Percentiles rank a stretch among this genome's conserved stretches.
Conservation (phyloP, 2,888 invertebrate genomes). For the Cheilosia vulpina region DNA sequence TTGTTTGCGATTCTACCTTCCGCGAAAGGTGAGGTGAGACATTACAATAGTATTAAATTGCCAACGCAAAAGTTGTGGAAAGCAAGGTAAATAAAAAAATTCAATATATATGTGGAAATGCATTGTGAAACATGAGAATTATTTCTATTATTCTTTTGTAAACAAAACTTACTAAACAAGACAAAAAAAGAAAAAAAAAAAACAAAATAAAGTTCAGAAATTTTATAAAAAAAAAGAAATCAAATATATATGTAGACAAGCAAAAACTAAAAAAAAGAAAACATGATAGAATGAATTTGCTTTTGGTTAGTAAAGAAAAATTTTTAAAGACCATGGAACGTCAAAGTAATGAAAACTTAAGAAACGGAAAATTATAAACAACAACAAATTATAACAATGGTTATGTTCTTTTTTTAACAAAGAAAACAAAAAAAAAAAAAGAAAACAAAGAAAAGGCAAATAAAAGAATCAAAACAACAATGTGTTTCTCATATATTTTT, state of each 20-base stretch:
- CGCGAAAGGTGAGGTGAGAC: conserved; percentile 83
- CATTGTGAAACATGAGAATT: conserved; percentile 84
- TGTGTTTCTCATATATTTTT: conserved; percentile 79
- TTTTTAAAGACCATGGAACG: conserved; percentile 42
- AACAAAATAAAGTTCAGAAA: conserved; percentile 12
- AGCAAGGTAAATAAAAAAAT: conserved; percentile 82
- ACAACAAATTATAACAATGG: conserved; percentile 67
- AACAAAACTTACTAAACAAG: conserved; percentile 68
- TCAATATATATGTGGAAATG: conserved; percentile 79
- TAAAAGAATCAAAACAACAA: conserved; percentile 77
- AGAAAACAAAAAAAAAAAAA: conserved; percentile 68
- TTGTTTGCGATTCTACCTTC: conserved; percentile 48
- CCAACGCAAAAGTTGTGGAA: conserved; percentile 80
- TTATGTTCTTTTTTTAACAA: conserved; percentile 73
- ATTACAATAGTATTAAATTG: conserved; percentile 78
- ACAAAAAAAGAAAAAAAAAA: conserved; percentile 36
- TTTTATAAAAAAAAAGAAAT: conserved; percentile 43
- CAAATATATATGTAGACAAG: conserved; percentile 59
- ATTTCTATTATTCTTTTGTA: conserved; percentile 75
- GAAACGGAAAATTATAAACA: conserved; percentile 64
- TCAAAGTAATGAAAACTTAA: conserved; percentile 45
- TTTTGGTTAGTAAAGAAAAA: conserved; percentile 66
- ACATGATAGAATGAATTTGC: conserved; percentile 64
- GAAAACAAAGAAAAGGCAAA: conserved; percentile 72
- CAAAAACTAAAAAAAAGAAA: conserved; percentile 41